Conservation (phyloP, 2,797 vertebrate species). For the Hippopotamyrus pictus region DNA sequence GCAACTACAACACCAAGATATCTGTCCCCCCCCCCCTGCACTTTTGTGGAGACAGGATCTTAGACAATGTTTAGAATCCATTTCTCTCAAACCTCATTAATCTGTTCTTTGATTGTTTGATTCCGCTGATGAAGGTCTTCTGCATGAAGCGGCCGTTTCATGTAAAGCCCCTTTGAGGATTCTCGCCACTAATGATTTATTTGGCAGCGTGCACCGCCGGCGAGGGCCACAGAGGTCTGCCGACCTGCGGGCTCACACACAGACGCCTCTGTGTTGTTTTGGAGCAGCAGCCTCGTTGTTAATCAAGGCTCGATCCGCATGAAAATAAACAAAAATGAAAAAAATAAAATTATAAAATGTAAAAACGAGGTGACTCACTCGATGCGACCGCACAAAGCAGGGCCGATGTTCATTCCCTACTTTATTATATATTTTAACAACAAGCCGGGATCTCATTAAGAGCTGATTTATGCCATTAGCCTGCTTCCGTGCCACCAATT, state of each 20-base stretch:
- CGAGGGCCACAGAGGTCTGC: not conserved
- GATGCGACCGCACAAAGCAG: not conserved
- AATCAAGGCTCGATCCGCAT: slow-evolving; percentile 4
- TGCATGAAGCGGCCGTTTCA: slow-evolving; percentile 17
- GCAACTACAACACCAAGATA: not conserved
- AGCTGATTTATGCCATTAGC: slow-evolving; percentile 53
- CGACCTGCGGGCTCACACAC: not conserved
- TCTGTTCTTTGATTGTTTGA: slow-evolving; percentile 17
- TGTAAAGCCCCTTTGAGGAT: slow-evolving; percentile 19
- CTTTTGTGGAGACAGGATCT: slow-evolving; percentile 7
- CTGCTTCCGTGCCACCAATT: slow-evolving; percentile 51
- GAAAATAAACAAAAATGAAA: not conserved
- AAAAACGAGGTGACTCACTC: slow-evolving; percentile 1
- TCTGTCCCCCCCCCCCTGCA: not conserved
- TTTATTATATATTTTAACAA: slow-evolving; percentile 53
- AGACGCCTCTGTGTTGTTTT: not conserved
- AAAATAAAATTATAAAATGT: not conserved
- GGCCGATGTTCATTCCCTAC: slow-evolving; percentile 39
- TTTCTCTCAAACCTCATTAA: slow-evolving; percentile 25
- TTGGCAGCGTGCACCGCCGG: not conserved
- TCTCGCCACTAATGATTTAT: slow-evolving; percentile 16
- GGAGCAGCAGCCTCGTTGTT: not conserved
- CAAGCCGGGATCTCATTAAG: slow-evolving; percentile 56
- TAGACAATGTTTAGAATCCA: slow-evolving; percentile 27
- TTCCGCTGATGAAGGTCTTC: slow-evolving; percentile 19